Evolutionary conservation across 2,797 vertebrate genomes (phyloP).

Genomic region (Clarias laeviceps): DNA sequence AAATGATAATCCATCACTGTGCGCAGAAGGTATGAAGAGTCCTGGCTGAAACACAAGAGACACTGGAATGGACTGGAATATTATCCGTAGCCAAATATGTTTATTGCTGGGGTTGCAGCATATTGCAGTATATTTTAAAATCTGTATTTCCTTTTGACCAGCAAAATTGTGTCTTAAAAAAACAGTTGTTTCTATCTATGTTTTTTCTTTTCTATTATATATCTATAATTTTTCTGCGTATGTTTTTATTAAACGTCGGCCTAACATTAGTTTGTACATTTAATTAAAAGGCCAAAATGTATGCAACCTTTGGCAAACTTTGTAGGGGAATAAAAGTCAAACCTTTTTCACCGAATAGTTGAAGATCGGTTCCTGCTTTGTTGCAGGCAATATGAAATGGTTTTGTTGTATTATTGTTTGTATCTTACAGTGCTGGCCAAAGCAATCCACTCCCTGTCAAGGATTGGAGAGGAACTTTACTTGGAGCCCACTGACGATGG

Average conservation of each 20-base stretch:
- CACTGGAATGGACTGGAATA: neutral
- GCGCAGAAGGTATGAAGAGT: neutral
- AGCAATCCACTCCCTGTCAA: conserved; percentile 79
- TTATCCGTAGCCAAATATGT: neutral
- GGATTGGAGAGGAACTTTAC: conserved; percentile 79
- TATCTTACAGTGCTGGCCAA: conserved; percentile 75
- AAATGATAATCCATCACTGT: too few species aligned
- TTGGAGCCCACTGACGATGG: conserved; percentile 76
- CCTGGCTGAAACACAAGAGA: neutral
- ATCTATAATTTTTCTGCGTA: too few species aligned
- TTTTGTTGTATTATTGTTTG: conserved; percentile 7
- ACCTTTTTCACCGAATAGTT: neutral
- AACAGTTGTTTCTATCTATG: neutral
- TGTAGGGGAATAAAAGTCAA: too few species aligned
- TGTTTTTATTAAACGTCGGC: too few species aligned
- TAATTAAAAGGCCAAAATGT: neutral
- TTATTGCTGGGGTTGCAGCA: neutral
- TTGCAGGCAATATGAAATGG: neutral
- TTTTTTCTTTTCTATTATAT: neutral
- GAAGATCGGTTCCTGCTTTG: neutral
- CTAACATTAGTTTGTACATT: neutral
- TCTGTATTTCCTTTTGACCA: neutral
- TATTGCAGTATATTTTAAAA: neutral
- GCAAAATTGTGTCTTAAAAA: neutral
- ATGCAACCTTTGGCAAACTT: neutral